Conservation (phyloP, 2,113 vertebrate genomes). For the Girardinichthys multiradiatus region DNA sequence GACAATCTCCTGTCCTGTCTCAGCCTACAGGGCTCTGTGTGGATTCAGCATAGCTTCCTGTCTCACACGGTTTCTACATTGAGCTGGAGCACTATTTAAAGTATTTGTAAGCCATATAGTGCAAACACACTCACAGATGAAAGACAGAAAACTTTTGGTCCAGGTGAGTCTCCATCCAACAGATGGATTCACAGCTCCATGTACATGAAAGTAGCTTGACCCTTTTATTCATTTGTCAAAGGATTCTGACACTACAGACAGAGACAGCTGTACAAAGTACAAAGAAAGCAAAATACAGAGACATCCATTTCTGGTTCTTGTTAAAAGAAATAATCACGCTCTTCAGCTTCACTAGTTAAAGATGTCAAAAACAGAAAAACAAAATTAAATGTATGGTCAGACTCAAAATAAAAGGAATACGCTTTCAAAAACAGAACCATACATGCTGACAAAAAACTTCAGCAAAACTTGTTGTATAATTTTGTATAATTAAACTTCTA, state of each 20-base stretch:
- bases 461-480: too few species aligned
- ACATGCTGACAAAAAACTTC: too few species aligned
- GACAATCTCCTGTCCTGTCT: constrained; percentile 42
- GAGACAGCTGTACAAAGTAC: not conserved
- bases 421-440: too few species aligned
- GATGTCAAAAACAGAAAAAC: not conserved
- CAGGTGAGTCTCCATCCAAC: constrained; percentile 15
- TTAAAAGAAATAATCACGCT: not conserved
- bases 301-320: not conserved
- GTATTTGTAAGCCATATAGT: not conserved
- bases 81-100: constrained; percentile 27
- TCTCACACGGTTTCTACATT: constrained; percentile 26
- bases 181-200: constrained; percentile 18
- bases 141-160: constrained; percentile 17
- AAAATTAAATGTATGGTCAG: not conserved
- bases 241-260: not conserved
- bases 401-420: too few species aligned
- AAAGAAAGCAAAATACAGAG: not conserved
- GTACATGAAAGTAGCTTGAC: not conserved
- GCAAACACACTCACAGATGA: constrained; percentile 13
- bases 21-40: constrained; percentile 25
- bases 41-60: constrained; percentile 21
- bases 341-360: not conserved
- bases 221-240: not conserved
- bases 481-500: too few species aligned